Conservation (phyloP, 2,113 vertebrate genomes). For the Ochotona curzoniae region DNA sequence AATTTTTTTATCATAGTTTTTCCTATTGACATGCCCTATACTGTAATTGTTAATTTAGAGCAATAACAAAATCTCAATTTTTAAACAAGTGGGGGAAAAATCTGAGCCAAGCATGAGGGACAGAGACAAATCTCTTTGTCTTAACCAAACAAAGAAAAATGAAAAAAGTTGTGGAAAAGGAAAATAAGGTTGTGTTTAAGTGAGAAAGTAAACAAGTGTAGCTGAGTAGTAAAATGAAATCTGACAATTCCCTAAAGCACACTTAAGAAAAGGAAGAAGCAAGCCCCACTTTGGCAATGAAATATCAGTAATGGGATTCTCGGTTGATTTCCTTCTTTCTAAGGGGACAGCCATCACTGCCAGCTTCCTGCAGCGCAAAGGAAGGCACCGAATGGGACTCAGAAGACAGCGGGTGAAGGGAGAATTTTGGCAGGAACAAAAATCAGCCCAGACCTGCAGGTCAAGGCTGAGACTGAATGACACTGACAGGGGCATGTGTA, state of each 20-base stretch:
- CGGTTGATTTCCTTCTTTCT: slow-evolving; percentile 57
- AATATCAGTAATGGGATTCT: slow-evolving; percentile 70
- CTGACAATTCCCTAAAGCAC: slow-evolving; percentile 21
- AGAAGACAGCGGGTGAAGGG: slow-evolving; percentile 33
- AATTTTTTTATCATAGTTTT: neutral
- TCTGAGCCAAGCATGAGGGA: neutral
- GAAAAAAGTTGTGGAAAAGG: slow-evolving; percentile 37
- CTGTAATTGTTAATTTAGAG: slow-evolving; percentile 18
- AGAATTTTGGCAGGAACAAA: slow-evolving; percentile 51
- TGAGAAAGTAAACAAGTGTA: neutral
- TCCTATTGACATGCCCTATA: neutral
- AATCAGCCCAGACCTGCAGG: slow-evolving; percentile 49
- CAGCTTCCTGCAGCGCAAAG: slow-evolving; percentile 52
- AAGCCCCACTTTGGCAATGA: slow-evolving; percentile 70
- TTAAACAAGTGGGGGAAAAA: slow-evolving; percentile 36
- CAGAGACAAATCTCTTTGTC: neutral
- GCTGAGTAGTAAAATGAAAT: neutral
- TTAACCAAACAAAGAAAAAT: slow-evolving; percentile 20
- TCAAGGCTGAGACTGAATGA: slow-evolving; percentile 36
- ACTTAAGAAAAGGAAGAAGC: slow-evolving; percentile 50
- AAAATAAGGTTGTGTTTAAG: slow-evolving; percentile 9
- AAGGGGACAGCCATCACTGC: too few relatives aligned
- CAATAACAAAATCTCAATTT: slow-evolving; percentile 6
- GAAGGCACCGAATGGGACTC: slow-evolving; percentile 71
- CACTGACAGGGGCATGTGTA: slow-evolving; percentile 56